Percentiles rank a stretch among this genome's conserved stretches.
Evolutionary conservation across 2,888 invertebrate genomes (phyloP).

Genomic region (Endotricha flammealis): DNA sequence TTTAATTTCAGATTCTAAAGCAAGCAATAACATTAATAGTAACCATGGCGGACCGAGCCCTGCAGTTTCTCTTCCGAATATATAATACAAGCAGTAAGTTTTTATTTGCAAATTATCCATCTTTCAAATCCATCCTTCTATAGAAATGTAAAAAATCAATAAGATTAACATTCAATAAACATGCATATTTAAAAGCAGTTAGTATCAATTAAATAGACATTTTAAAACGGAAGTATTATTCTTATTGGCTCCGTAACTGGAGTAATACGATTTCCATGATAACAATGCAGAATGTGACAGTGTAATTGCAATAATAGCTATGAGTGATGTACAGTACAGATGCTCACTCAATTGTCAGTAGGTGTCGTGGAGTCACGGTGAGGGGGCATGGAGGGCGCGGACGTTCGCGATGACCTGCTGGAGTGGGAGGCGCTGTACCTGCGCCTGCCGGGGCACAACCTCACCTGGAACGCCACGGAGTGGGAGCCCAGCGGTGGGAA

Average conservation of each 20-base stretch:
- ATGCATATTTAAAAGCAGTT: too few relatives aligned
- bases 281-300: neutral
- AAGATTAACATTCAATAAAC: too few relatives aligned
- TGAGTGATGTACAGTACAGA: neutral
- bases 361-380: conserved; percentile 57
- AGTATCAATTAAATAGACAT: too few relatives aligned
- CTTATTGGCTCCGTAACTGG: too few relatives aligned
- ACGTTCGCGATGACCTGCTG: conserved; percentile 53
- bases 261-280: too few relatives aligned
- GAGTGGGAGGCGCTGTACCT: conserved; percentile 67
- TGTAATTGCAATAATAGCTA: neutral
- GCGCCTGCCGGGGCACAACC: conserved; percentile 51
- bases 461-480: conserved; percentile 54
- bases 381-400: conserved; percentile 73
- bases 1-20: conserved; percentile 50
- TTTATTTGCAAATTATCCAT: neutral
- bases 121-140: neutral
- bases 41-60: conserved; percentile 51
- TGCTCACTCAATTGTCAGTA: conserved; percentile 29
- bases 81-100: conserved; percentile 46
- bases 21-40: conserved; percentile 39
- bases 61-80: conserved; percentile 42
- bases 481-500: conserved; percentile 56
- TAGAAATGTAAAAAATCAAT: too few relatives aligned
- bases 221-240: too few relatives aligned